phyloP scores from a whole-genome alignment of 2,113 vertebrate species.

The Psittacula cyanocephala region DNA sequence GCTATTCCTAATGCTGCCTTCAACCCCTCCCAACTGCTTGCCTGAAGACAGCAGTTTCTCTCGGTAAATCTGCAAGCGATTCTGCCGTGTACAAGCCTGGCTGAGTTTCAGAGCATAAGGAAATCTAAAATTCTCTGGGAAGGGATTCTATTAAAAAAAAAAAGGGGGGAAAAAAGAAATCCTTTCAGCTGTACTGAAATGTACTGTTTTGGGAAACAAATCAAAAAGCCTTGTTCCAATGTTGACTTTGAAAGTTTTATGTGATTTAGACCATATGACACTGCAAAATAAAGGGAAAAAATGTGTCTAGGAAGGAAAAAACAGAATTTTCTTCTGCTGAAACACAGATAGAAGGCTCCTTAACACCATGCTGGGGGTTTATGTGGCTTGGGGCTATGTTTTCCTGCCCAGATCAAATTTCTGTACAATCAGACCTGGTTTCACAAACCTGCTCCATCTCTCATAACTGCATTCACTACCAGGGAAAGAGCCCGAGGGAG shows the following conservation, averaged over 20 bases:
- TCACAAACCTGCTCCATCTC: neutral
- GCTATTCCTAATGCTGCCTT: accelerated
- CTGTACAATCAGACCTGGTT: neutral
- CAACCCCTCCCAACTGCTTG: neutral
- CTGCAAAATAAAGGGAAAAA: slow-evolving; percentile 48
- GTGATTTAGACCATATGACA: slow-evolving; percentile 58
- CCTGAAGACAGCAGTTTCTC: neutral
- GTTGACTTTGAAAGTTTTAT: slow-evolving; percentile 60
- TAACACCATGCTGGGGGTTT: neutral
- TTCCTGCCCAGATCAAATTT: slow-evolving; percentile 19
- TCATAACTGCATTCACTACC: neutral
- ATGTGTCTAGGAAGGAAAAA: slow-evolving; percentile 9
- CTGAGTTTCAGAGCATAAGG: slow-evolving; percentile 1
- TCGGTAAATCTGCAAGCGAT: neutral
- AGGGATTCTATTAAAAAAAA: neutral
- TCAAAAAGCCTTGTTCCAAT: slow-evolving; percentile 39
- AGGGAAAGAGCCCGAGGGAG: neutral
- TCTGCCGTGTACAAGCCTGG: neutral
- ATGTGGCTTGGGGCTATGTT: neutral
- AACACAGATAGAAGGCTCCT: neutral
- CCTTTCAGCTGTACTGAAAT: slow-evolving; percentile 25
- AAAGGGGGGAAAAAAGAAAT: neutral
- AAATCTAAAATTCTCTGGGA: slow-evolving; percentile 53
- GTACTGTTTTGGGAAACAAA: slow-evolving; percentile 60
- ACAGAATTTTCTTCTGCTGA: neutral